These are phyloP conservation scores for Crax fasciolata DNA, from an alignment of 2,797 vertebrate genomes.

Conservation along the genomic window DNA sequence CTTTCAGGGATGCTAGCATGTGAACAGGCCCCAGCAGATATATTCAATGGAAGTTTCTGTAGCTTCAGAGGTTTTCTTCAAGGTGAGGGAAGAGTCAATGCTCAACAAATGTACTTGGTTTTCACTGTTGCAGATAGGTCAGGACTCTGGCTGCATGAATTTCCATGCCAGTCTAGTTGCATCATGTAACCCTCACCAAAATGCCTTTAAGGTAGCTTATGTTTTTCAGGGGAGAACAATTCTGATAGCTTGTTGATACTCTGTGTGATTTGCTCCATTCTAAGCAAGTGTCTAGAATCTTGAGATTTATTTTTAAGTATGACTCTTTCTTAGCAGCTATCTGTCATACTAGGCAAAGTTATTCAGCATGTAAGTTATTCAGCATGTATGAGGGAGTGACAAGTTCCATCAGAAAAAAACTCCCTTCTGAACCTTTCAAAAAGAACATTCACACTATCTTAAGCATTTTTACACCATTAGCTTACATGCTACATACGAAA, in stretches of 20 bases:
- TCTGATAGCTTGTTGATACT: not conserved
- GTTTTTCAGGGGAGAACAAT: not conserved
- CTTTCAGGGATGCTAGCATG: not conserved
- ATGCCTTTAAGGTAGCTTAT: not conserved
- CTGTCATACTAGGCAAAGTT: not conserved
- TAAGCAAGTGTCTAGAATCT: not conserved
- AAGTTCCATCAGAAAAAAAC: not conserved
- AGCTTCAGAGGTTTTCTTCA: not conserved
- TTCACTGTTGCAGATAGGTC: not conserved
- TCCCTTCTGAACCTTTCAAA: not conserved
- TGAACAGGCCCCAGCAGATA: not conserved
- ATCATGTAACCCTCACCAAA: not conserved
- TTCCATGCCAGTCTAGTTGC: not conserved
- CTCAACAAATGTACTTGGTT: not conserved
- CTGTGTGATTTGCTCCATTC: not conserved
- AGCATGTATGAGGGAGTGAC: not conserved
- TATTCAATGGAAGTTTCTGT: not conserved
- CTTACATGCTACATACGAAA: not conserved
- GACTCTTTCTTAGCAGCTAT: not conserved
- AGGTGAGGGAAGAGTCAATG: not conserved
- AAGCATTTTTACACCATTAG: slow-evolving; percentile 30
- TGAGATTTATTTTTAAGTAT: not conserved
- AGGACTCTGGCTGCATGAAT: not conserved
- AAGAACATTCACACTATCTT: slow-evolving; percentile 19
- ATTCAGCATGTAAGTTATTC: not conserved